phyloP scores from a whole-genome alignment of 2,113 vertebrate genomes.

The Pristiophorus japonicus region DNA sequence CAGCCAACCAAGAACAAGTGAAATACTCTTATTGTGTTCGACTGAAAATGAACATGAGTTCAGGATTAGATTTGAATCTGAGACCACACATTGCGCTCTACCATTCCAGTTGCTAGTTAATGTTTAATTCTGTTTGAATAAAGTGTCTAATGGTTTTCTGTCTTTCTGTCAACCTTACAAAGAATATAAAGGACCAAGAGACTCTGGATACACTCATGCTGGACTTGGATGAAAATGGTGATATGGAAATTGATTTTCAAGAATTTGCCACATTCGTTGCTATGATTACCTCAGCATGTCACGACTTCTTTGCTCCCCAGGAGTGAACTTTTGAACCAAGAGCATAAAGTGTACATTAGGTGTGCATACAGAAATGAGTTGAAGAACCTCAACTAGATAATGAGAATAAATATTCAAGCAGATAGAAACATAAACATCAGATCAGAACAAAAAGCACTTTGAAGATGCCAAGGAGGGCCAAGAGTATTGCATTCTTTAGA shows the following conservation, averaged over 20 bases:
- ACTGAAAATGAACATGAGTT: background rate
- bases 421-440: background rate
- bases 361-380: background rate
- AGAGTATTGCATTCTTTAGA: background rate
- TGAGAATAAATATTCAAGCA: background rate
- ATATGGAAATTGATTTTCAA: conserved; percentile 60
- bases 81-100: background rate
- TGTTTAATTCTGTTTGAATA: background rate
- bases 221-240: conserved; percentile 59
- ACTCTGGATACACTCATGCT: conserved; percentile 55
- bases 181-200: conserved; percentile 57
- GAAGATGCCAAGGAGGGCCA: background rate
- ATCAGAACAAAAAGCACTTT: background rate
- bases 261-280: conserved; percentile 59
- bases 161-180: background rate
- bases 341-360: background rate
- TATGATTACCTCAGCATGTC: conserved; percentile 61
- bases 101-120: background rate
- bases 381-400: background rate
- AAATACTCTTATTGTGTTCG: background rate
- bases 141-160: background rate
- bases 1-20: background rate
- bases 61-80: background rate
- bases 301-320: conserved; percentile 46
- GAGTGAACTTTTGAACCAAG: background rate